A percentile compares a stretch with the other conserved stretches of the same genome.
phyloP scores from a whole-genome alignment of 2,113 vertebrate species.

The Rynchops niger region DNA sequence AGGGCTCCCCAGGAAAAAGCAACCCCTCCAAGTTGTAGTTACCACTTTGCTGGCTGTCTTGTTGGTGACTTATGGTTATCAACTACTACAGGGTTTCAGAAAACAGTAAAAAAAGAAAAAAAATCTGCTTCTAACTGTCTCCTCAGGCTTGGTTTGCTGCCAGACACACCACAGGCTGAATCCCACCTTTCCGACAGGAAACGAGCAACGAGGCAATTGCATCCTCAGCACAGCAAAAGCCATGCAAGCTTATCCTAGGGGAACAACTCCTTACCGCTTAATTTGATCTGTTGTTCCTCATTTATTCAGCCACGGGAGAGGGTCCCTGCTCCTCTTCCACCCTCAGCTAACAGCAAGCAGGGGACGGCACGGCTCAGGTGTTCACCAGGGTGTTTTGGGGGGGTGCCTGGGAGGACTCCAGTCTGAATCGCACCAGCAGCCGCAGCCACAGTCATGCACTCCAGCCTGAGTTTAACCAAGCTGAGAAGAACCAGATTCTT shows the following conservation, averaged over 20 bases:
- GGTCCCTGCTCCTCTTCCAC: background rate
- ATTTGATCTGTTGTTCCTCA: background rate
- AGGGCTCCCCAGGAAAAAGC: background rate
- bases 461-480: background rate
- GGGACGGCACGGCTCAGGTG: background rate
- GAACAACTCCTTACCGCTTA: background rate
- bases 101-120: background rate
- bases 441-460: background rate
- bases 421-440: background rate
- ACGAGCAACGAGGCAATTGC: background rate
- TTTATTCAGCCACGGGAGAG: background rate
- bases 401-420: background rate
- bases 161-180: background rate
- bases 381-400: rapidly evolving
- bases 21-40: background rate
- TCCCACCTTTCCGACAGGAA: background rate
- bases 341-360: background rate
- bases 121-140: background rate
- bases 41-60: background rate
- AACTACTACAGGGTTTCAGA: background rate
- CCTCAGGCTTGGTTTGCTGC: background rate
- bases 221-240: background rate
- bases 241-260: background rate
- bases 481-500: background rate
- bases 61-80: background rate